Conservation (phyloP, 2,888 invertebrate species). For the Drosophila parthenogenetica region DNA sequence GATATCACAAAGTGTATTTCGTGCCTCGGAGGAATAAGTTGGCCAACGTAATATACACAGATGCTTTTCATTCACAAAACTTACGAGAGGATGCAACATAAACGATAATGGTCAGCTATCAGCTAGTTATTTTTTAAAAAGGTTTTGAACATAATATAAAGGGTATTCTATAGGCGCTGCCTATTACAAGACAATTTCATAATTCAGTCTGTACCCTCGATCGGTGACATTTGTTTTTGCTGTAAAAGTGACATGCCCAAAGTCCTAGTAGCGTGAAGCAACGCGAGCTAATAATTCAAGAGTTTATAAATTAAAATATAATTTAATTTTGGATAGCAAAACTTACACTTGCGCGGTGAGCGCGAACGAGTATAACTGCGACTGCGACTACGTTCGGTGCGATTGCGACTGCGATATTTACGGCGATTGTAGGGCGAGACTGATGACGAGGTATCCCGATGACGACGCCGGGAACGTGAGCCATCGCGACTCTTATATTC, state of each 20-base stretch:
- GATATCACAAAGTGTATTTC: conserved; percentile 64
- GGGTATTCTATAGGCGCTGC: conserved; percentile 20
- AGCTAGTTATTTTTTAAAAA: conserved; percentile 17
- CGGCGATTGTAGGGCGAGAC: conserved; percentile 33
- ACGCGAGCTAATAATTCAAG: conserved; percentile 15
- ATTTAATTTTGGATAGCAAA: not conserved
- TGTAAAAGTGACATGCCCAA: conserved; percentile 2
- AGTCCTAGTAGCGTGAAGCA: conserved; percentile 48
- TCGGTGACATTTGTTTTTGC: conserved; percentile 4
- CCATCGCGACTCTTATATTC: conserved; percentile 25
- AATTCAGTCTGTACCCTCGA: conserved; percentile 54
- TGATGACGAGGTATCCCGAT: conserved; percentile 39
- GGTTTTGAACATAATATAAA: conserved; percentile 18
- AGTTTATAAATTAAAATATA: not conserved
- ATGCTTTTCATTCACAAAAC: conserved; percentile 46
- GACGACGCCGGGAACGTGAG: conserved; percentile 58
- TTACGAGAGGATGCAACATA: conserved; percentile 36
- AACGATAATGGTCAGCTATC: conserved; percentile 25
- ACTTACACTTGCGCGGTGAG: conserved; percentile 68
- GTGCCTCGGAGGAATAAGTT: conserved; percentile 12
- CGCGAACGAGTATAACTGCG: conserved; percentile 80
- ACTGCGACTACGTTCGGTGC: conserved; percentile 76
- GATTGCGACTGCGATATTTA: conserved; percentile 47
- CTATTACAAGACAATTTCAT: conserved; percentile 14
- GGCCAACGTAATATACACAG: conserved; percentile 31